Evolutionary conservation across 2,113 vertebrate species (phyloP).

Genomic region (Sorex araneus): DNA sequence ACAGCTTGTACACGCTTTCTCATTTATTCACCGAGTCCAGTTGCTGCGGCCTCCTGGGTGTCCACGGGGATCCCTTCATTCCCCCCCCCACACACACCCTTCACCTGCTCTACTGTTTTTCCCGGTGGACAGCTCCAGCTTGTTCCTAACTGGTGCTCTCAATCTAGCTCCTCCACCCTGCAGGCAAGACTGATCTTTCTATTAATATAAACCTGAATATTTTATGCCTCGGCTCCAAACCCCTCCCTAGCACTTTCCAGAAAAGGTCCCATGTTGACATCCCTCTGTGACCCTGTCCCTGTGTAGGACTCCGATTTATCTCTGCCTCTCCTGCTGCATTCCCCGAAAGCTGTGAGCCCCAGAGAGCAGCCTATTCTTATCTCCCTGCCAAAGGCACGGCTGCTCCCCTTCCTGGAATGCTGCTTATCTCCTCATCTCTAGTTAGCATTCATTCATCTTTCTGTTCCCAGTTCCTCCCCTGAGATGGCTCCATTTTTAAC

Average conservation of each 20-base stretch:
- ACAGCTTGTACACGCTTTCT: not conserved
- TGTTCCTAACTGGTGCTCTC: not conserved
- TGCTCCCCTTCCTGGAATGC: not conserved
- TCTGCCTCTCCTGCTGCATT: not conserved
- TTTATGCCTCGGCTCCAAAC: not conserved
- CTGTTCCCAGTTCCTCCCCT: not conserved
- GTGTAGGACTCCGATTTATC: not conserved
- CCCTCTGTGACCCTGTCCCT: not conserved
- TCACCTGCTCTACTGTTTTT: rapidly evolving
- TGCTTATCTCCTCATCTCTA: not conserved
- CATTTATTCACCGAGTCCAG: too few relatives aligned
- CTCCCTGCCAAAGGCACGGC: not conserved
- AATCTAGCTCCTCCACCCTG: not conserved
- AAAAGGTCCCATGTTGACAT: not conserved
- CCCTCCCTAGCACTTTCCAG: not conserved
- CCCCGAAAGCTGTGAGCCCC: not conserved
- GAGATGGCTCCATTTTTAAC: not conserved
- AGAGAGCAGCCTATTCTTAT: not conserved
- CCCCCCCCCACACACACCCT: too few relatives aligned
- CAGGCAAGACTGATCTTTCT: not conserved
- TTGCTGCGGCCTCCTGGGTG: rapidly evolving
- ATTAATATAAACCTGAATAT: constrained; percentile 3
- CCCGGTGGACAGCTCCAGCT: not conserved
- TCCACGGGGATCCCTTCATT: rapidly evolving
- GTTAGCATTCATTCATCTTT: not conserved